Evolutionary conservation across 35 echinoderm and acorn worm genomes (phyloP).

Genomic region (Stichopus chloronotus): DNA sequence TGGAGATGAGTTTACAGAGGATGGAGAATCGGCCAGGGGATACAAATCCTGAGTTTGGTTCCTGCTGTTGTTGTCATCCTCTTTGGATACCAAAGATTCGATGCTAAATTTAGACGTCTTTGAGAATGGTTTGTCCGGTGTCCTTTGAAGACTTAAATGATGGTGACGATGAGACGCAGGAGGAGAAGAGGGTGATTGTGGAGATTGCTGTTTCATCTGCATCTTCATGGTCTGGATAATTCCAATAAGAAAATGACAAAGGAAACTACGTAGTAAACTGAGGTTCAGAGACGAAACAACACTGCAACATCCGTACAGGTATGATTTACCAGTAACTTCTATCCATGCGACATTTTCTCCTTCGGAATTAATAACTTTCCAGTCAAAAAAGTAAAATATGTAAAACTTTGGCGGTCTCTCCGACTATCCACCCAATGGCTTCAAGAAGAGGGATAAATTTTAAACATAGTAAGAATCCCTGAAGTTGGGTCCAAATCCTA

Average conservation of each 20-base stretch:
- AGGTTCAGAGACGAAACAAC: too few relatives aligned
- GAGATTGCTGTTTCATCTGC: constrained; percentile 41
- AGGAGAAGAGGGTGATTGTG: not conserved
- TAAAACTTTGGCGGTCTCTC: too few relatives aligned
- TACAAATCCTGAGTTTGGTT: constrained; percentile 33
- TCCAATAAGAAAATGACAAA: not conserved
- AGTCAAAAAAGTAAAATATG: too few relatives aligned
- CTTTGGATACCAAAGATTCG: constrained; percentile 55
- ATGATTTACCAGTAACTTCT: too few relatives aligned
- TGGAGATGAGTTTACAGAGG: constrained; percentile 47
- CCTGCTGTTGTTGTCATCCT: constrained; percentile 2
- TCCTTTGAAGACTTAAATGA: constrained; percentile 18
- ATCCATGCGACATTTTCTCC: too few relatives aligned
- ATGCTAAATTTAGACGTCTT: constrained; percentile 61
- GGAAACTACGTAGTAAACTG: not conserved
- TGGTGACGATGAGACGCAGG: not conserved
- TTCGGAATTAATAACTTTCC: too few relatives aligned
- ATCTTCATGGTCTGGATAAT: not conserved
- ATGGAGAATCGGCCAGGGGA: constrained; percentile 39
- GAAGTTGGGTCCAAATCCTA: not conserved
- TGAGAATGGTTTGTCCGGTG: constrained; percentile 25
- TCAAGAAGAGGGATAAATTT: too few relatives aligned
- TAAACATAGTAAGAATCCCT: not conserved
- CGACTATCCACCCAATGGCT: too few relatives aligned
- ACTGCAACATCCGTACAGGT: too few relatives aligned